phyloP scores from a whole-genome alignment of 2,888 invertebrate genomes.

The Aquatica leii region DNA sequence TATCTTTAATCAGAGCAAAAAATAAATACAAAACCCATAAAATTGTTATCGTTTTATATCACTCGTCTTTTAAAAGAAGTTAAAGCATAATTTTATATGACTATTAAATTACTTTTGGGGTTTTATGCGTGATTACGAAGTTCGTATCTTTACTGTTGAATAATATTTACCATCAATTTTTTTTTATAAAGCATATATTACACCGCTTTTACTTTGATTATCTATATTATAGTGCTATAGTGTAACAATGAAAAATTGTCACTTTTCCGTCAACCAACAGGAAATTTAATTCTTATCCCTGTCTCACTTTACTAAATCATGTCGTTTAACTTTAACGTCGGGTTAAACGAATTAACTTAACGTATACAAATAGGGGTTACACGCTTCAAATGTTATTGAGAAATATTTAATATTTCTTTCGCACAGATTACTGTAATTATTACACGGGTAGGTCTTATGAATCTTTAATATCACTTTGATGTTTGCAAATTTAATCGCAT shows the following conservation, averaged over 20 bases:
- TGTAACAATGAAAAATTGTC: background rate
- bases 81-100: conserved; percentile 10
- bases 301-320: background rate
- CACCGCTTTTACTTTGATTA: background rate
- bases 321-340: background rate
- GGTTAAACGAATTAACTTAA: background rate
- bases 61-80: conserved; percentile 4
- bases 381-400: background rate
- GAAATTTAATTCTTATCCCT: conserved; percentile 2
- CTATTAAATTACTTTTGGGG: background rate
- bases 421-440: background rate
- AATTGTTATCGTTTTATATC: background rate
- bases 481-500: background rate
- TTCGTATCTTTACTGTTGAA: conserved; percentile 6
- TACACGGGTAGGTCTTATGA: background rate
- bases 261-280: background rate
- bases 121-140: conserved; percentile 8
- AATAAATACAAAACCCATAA: background rate
- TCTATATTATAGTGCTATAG: background rate
- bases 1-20: too few relatives aligned
- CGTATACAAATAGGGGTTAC: background rate
- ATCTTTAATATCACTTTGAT: background rate
- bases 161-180: background rate
- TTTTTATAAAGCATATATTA: background rate
- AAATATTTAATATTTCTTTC: background rate